phyloP scores from a whole-genome alignment of 2,113 vertebrate genomes.

The Hippocampus comes region DNA sequence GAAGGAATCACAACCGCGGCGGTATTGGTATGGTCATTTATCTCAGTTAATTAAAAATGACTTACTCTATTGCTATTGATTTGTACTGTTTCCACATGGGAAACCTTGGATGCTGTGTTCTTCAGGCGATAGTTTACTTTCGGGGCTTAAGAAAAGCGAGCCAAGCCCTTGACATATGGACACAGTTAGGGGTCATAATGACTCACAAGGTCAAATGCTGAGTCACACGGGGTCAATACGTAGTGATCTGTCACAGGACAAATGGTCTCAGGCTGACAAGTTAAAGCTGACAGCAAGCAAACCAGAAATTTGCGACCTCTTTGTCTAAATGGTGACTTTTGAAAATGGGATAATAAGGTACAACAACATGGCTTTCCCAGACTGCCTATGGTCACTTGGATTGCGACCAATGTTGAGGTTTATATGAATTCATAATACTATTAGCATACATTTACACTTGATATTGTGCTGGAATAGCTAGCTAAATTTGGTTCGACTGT shows the following conservation, averaged over 20 bases:
- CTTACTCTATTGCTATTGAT: conserved; percentile 33
- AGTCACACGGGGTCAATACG: conserved; percentile 42
- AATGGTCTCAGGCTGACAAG: conserved; percentile 22
- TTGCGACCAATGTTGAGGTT: conserved; percentile 10
- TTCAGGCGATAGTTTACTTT: conserved; percentile 34
- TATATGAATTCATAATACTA: conserved; percentile 12
- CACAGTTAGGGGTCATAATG: conserved; percentile 52
- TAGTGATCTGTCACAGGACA: conserved; percentile 32
- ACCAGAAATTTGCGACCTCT: conserved; percentile 23
- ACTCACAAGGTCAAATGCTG: conserved; percentile 59
- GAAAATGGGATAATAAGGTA: conserved; percentile 11
- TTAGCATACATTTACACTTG: background rate
- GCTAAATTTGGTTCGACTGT: background rate
- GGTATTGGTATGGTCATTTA: background rate
- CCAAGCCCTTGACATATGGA: conserved; percentile 37
- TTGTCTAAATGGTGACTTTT: conserved; percentile 7
- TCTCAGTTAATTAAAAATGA: conserved; percentile 29
- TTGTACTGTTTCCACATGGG: conserved; percentile 17
- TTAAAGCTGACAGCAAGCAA: conserved; percentile 28
- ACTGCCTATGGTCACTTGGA: background rate
- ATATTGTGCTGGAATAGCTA: too few species aligned
- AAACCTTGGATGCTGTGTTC: conserved; percentile 39
- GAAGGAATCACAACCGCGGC: background rate
- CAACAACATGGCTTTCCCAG: conserved; percentile 5
- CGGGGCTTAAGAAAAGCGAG: conserved; percentile 22